Conservation (phyloP, 2,888 invertebrate species). For the Diachrysia chrysitis region DNA sequence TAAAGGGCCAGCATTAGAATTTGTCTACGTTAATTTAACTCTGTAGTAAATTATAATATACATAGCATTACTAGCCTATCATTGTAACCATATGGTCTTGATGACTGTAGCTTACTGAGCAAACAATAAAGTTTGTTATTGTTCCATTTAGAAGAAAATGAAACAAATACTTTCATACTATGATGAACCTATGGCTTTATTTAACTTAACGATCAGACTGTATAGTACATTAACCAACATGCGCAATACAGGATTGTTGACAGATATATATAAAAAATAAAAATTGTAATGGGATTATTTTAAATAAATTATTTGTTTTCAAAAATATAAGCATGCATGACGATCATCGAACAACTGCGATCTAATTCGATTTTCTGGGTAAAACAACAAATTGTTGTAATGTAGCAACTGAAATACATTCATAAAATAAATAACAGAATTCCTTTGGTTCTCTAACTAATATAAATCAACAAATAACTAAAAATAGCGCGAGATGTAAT, state of each 20-base stretch:
- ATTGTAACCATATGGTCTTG: neutral
- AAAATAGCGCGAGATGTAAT: slow-evolving; percentile 54
- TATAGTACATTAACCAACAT: neutral
- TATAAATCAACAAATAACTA: slow-evolving; percentile 23
- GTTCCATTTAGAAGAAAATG: too few species aligned
- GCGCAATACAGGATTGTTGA: neutral
- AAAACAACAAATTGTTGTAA: neutral
- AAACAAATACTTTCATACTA: neutral
- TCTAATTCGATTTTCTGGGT: slow-evolving; percentile 10
- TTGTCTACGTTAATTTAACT: too few species aligned
- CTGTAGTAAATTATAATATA: too few species aligned
- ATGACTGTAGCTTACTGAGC: neutral
- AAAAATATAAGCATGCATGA: slow-evolving; percentile 37
- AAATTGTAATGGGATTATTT: neutral
- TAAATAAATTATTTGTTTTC: slow-evolving; percentile 29
- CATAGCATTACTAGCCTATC: too few species aligned
- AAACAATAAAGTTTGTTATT: too few species aligned
- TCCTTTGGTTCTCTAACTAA: neutral
- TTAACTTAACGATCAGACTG: neutral
- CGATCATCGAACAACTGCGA: slow-evolving; percentile 13
- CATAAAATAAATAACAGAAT: slow-evolving; percentile 1
- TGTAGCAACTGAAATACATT: neutral
- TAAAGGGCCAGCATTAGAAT: too few species aligned
- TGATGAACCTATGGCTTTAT: neutral
- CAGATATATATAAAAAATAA: neutral